A percentile compares a stretch with the other conserved stretches of the same genome.
Conservation (phyloP, 2,888 invertebrate species). For the Crioceris asparagi region DNA sequence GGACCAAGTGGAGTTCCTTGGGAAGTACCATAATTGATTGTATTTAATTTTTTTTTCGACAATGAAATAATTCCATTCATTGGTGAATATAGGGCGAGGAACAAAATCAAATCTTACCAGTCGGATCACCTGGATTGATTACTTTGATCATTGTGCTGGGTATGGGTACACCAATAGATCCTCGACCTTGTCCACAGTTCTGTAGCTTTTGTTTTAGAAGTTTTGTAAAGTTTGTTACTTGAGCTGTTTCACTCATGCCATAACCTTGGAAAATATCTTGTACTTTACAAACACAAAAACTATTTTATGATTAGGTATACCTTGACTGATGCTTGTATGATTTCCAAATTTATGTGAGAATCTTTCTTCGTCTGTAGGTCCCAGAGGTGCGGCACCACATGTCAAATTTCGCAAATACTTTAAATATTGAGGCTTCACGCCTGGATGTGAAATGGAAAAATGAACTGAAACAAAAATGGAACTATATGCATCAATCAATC, state of each 20-base stretch:
- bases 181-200: conserved; percentile 12
- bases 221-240: conserved; percentile 28
- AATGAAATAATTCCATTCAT: too few relatives aligned
- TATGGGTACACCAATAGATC: conserved; percentile 47
- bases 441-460: conserved; percentile 55
- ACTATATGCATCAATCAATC: too few relatives aligned
- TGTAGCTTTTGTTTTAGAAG: conserved; percentile 5
- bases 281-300: too few relatives aligned
- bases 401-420: conserved; percentile 43
- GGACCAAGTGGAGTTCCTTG: conserved; percentile 11
- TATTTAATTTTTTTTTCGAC: too few relatives aligned
- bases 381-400: conserved; percentile 61
- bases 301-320: background rate
- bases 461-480: conserved; percentile 35
- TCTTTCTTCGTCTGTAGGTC: conserved; percentile 44
- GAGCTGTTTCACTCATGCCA: conserved; percentile 65
- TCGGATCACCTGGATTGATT: conserved; percentile 39
- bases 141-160: conserved; percentile 56
- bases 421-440: conserved; percentile 46
- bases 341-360: conserved; percentile 40
- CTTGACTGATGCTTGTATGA: conserved; percentile 7
- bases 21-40: too few relatives aligned
- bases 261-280: conserved; percentile 41
- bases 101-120: too few relatives aligned
- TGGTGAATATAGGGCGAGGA: too few relatives aligned